phyloP scores from a whole-genome alignment of 2,113 vertebrate species.

The Merops nubicus region DNA sequence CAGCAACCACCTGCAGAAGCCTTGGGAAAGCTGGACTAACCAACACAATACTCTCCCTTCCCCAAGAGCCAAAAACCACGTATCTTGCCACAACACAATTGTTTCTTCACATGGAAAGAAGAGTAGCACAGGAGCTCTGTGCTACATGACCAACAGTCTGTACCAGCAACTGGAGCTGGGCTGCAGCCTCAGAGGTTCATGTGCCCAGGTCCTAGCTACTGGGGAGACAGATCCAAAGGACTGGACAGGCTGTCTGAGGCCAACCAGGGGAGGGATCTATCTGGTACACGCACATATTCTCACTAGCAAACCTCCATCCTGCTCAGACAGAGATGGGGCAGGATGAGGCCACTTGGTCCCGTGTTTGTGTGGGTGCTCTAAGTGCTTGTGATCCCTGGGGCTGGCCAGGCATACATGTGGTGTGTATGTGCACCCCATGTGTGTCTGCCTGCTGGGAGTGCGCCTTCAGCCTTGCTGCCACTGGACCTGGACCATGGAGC shows the following conservation, averaged over 20 bases:
- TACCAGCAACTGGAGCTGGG: neutral
- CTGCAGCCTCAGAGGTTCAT: too few relatives aligned
- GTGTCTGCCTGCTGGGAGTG: neutral
- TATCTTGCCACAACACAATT: neutral
- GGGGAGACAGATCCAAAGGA: neutral
- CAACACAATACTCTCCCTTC: neutral
- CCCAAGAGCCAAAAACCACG: neutral
- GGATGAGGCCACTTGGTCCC: neutral
- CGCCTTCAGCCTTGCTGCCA: neutral
- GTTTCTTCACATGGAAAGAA: neutral
- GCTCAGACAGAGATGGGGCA: neutral
- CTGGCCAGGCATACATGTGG: fast-evolving
- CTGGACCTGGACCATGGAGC: neutral
- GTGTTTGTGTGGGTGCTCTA: too few relatives aligned
- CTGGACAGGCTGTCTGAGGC: neutral
- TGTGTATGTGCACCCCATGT: too few relatives aligned
- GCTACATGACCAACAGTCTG: fast-evolving
- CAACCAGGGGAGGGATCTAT: neutral
- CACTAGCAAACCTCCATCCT: neutral
- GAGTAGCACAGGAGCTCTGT: neutral
- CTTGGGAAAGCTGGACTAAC: neutral
- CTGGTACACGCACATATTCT: fast-evolving
- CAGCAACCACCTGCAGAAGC: neutral
- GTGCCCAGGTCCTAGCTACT: neutral
- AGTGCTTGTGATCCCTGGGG: neutral